phyloP scores from a whole-genome alignment of 1,140 invertebrate genomes.

The Oncopeltus fasciatus region DNA sequence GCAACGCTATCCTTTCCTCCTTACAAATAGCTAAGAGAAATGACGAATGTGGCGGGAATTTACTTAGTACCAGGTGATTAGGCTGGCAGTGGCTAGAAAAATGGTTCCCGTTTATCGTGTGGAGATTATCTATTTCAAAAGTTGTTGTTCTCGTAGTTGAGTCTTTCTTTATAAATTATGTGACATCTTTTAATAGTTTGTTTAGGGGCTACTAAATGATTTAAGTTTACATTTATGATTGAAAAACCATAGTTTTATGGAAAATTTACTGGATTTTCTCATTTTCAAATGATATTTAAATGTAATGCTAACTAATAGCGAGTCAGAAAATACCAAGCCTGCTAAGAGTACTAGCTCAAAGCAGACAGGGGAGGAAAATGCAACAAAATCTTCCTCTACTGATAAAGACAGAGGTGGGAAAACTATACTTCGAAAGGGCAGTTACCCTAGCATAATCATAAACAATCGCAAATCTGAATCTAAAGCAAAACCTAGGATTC shows the following conservation, averaged over 20 bases:
- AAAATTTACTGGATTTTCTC: neutral
- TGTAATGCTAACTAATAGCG: conserved; percentile 9
- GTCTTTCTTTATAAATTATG: neutral
- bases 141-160: neutral
- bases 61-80: conserved; percentile 4
- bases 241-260: neutral
- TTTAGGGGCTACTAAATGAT: neutral
- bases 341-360: neutral
- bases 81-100: neutral
- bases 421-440: neutral
- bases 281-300: neutral
- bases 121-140: neutral
- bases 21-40: too few relatives aligned
- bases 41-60: neutral
- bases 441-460: conserved; percentile 1
- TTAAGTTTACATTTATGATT: neutral
- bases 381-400: neutral
- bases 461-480: neutral
- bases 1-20: too few relatives aligned
- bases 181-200: neutral
- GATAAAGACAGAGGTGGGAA: neutral
- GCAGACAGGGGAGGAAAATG: neutral
- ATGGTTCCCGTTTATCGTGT: neutral
- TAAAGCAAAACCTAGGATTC: conserved; percentile 12
- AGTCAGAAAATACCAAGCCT: conserved; percentile 7